Base-by-base conservation (phyloP, 2,888 invertebrate species). In the Trachelus stipa region DNA sequence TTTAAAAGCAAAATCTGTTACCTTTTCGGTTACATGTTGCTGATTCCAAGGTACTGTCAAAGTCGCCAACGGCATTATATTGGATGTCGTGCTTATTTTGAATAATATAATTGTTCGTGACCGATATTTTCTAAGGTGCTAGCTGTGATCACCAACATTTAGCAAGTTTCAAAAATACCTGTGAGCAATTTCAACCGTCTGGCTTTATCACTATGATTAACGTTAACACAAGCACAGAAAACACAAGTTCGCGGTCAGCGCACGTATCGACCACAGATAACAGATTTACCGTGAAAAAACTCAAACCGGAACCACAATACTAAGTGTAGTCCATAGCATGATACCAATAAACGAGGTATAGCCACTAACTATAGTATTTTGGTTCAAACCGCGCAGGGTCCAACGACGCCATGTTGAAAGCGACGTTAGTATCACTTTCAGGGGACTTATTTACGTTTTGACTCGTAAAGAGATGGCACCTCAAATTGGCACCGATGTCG, bases 21-120 rank as follows among this genome's bases (percentile, higher is more conserved):
- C 91, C 88, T 90, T 87, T 80, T 89, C 88, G 81, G 82, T 86
- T 83, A 85, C 84, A 86, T 88, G 84, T 81, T 89, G 86, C 78
- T 90, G 89, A 82, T 88, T 88, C 91, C 91, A 91, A 85, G 91
- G 91, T 80, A 88, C 89, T 82, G 89, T 89, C 81, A 88, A 80
- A 84, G 86, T 91, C 73, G 91, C 91, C 83, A 91, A 85, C 85
- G 91, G 91, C 91, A 91, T 91, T 88, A 85, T 90, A 87, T 80
- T 81, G 76, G 80, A 79, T 81, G 73, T 79, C 79, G 76, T 76
- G 69, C 78, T 83, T 82, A 83, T 85, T 82, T 82, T 79, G 74
- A 75, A 75, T 79, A 80, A 79, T 76, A 83, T 79, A 83, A 81
- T 77, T 31, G 71, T 77, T 81, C 76, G 77, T 69, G 75, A 74